Evolutionary conservation across 2,888 invertebrate species (phyloP).

Genomic region (Epinotia ramella): DNA sequence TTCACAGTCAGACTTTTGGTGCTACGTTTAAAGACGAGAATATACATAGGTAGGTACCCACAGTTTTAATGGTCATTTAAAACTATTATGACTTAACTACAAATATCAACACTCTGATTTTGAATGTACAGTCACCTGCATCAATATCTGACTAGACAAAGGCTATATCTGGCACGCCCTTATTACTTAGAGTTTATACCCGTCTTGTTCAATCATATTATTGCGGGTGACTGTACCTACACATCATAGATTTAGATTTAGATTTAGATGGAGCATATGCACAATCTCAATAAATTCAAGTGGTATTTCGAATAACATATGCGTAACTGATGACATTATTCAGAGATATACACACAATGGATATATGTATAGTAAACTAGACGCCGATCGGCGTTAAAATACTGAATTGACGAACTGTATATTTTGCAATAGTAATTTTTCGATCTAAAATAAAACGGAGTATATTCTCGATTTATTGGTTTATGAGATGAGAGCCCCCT

Average conservation of each 20-base stretch:
- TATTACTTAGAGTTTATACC: too few relatives aligned
- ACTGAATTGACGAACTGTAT: background rate
- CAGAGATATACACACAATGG: too few relatives aligned
- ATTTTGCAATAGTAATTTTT: background rate
- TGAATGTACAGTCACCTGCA: too few relatives aligned
- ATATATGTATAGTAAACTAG: too few relatives aligned
- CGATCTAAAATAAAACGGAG: background rate
- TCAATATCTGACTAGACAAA: too few relatives aligned
- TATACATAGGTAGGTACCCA: background rate
- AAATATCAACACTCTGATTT: background rate
- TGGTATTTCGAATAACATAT: background rate
- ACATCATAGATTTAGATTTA: too few relatives aligned
- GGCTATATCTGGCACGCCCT: too few relatives aligned
- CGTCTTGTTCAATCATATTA: too few relatives aligned
- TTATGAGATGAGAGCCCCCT: constrained; percentile 82
- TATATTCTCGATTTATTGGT: constrained; percentile 40
- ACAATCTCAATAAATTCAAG: background rate
- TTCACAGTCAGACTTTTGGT: constrained; percentile 29
- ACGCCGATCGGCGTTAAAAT: background rate
- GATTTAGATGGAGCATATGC: too few relatives aligned
- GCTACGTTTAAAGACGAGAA: constrained; percentile 31
- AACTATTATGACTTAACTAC: background rate
- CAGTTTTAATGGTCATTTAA: background rate
- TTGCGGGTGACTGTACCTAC: background rate
- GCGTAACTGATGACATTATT: background rate